These are phyloP conservation scores for Hormiphora californensis DNA, from an alignment of 37 sponge, comb jelly and placozoan genomes.

Conservation along the genomic window DNA sequence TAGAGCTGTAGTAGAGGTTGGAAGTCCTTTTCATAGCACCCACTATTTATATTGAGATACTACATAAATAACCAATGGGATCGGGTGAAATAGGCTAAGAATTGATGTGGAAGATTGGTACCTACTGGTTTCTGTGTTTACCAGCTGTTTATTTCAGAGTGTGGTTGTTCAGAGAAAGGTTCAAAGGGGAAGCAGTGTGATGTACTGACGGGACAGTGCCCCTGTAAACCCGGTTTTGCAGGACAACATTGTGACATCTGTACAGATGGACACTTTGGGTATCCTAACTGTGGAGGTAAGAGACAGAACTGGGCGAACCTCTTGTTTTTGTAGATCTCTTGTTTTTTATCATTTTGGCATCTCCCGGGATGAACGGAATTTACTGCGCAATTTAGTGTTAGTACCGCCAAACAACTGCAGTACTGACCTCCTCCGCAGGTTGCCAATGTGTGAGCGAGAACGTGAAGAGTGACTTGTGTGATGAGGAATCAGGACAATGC, in stretches of 20 bases:
- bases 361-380: no score
- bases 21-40: no score
- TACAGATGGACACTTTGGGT: background rate
- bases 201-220: constrained; percentile 7
- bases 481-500: background rate
- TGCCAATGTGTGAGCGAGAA: background rate
- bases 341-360: no score
- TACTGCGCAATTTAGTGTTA: no score
- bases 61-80: no score
- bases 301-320: no score
- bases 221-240: background rate
- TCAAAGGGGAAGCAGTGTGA: background rate
- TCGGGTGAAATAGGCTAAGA: no score
- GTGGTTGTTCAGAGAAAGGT: background rate
- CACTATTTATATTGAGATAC: no score
- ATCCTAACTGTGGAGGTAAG: constrained; percentile 6
- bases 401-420: background rate
- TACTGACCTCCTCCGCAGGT: background rate
- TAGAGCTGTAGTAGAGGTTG: no score
- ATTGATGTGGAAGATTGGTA: no score
- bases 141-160: constrained; percentile 9
- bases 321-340: no score
- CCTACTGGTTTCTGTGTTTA: no score
- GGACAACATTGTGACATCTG: background rate
- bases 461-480: background rate